Evolutionary conservation across 2,113 vertebrate species (phyloP), one percentile per base, ranked within the genome.

Genomic region (Athene noctua): DNA sequence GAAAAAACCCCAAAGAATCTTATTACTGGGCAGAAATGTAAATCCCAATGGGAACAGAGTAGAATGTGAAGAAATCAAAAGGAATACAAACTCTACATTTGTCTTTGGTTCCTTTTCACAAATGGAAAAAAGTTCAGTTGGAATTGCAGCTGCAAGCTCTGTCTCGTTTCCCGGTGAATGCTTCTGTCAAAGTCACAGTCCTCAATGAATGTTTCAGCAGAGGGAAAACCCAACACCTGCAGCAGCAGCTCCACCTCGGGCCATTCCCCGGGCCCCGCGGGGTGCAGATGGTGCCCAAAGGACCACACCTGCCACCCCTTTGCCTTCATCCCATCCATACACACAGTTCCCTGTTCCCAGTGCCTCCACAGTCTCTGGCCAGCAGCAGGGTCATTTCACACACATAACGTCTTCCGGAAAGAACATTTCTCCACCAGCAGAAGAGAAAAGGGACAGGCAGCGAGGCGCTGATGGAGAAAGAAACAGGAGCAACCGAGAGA

Each of bases 251-350:
- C 44, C 54, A 7, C 26, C 32, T 6, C 21, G 2, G 36, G 38
- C 17, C 3, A 1, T 14, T 32, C 38, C 27, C 38, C 5, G 1
- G 36, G 65, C 3, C 10, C 27, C 15, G 27, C 0, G 3, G 47
- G 65, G 11, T 20, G 34, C 55, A 54, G 65, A 4, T 1, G 10
- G 18, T 32, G 46, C 55, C 55, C 38, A 10, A 16, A n/a, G 38
- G 32, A 11, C 34, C 11, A 21, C 38, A 6, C 17, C 9, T 61
- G 32, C 63, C 10, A 3, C 11, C 38, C 32, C 21, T 36, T 52
- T 61, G 17, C 23, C 73, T 38, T 61, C 47, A 54, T 27, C 55
- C 47, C 26, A 9, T 6, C 38, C 16, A 5, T 15, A 10, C 11
- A 7, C 2, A 10, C 19, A 6, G 17, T 13, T 29, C 7, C 34